phyloP scores from a whole-genome alignment of 1,140 invertebrate genomes.

The Bombus breviceps region DNA sequence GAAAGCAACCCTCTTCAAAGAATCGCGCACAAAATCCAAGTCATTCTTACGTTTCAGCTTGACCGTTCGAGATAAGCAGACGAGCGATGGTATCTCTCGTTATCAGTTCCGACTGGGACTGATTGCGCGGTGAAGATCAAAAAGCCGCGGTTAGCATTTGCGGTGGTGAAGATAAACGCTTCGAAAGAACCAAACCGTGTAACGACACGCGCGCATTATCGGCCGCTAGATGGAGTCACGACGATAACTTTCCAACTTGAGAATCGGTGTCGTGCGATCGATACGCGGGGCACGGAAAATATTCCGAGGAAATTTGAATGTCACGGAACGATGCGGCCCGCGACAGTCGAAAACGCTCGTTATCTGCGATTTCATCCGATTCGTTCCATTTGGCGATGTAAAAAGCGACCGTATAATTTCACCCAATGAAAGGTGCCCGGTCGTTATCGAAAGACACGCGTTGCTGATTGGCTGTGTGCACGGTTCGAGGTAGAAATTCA shows the following conservation, averaged over 20 bases:
- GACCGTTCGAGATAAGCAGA: conserved; percentile 32
- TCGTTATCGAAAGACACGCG: conserved; percentile 28
- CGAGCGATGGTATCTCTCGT: conserved; percentile 35
- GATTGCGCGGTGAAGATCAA: conserved; percentile 64
- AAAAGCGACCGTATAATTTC: neutral
- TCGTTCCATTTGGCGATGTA: neutral
- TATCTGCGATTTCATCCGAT: conserved; percentile 22
- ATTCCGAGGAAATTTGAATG: neutral
- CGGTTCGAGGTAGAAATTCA: conserved; percentile 7
- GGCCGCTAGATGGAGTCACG: neutral
- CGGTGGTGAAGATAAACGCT: conserved; percentile 11
- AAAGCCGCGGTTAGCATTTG: conserved; percentile 37
- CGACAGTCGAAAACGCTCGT: neutral
- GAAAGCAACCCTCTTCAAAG: neutral
- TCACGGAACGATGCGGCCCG: neutral
- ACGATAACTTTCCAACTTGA: neutral
- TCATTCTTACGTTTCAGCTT: conserved; percentile 11
- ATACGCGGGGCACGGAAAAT: neutral
- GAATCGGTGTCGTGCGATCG: neutral
- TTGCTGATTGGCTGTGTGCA: conserved; percentile 10
- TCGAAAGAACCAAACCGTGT: conserved; percentile 10
- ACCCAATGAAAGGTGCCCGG: conserved; percentile 6
- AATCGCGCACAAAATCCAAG: neutral
- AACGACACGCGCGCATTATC: conserved; percentile 4
- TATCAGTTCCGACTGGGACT: conserved; percentile 38